Conservation (phyloP, 2,113 vertebrate genomes). For the Beaufortia kweichowensis region DNA sequence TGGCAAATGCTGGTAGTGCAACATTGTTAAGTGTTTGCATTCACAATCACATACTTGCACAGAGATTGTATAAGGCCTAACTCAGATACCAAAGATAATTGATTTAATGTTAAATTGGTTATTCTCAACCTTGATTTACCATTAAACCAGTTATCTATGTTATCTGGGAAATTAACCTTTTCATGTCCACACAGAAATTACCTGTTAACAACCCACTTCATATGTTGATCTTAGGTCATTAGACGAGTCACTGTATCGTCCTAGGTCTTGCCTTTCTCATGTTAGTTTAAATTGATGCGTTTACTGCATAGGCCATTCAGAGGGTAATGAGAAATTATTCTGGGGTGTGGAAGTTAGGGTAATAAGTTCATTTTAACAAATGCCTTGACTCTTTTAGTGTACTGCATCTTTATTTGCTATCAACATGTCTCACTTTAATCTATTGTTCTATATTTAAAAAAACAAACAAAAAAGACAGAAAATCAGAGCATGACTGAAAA, state of each 20-base stretch:
- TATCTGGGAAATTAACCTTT: not conserved
- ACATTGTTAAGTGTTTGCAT: no score
- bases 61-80: no score
- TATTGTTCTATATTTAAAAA: constrained; percentile 73
- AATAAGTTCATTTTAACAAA: not conserved
- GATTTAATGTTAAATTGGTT: no score
- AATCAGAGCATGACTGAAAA: constrained; percentile 69
- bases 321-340: constrained; percentile 8
- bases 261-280: constrained; percentile 15
- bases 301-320: not conserved
- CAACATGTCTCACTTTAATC: constrained; percentile 69
- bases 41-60: no score
- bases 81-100: no score
- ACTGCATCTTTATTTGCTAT: constrained; percentile 62
- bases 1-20: not conserved
- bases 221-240: constrained; percentile 7
- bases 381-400: constrained; percentile 46
- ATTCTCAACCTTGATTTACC: no score
- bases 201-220: not conserved
- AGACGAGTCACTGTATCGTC: constrained; percentile 3
- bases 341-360: constrained; percentile 21
- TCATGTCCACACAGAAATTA: not conserved
- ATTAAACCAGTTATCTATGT: no score
- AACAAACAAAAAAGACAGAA: constrained; percentile 70
- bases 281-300: not conserved